Percentiles rank a stretch among this genome's conserved stretches.
Evolutionary conservation across 2,113 vertebrate genomes (phyloP).

Genomic region (Glareola pratincola): DNA sequence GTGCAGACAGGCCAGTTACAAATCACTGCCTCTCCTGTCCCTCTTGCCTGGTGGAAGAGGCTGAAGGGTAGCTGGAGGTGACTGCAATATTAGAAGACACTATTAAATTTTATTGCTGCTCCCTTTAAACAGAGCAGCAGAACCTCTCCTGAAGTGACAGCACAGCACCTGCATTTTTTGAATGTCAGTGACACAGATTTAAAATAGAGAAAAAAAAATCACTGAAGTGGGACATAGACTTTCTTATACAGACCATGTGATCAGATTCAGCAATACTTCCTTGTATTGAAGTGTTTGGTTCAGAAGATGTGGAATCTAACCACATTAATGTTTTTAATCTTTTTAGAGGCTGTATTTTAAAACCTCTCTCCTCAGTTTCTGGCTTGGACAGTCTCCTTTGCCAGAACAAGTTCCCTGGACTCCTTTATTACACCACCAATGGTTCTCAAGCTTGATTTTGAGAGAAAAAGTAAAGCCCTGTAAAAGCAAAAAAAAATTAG

Average conservation of each 20-base stretch:
- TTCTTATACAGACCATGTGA: background rate
- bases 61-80: background rate
- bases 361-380: background rate
- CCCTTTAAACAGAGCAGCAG: background rate
- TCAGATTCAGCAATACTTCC: background rate
- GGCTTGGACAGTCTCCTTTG: background rate
- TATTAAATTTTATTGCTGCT: background rate
- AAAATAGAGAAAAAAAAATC: background rate
- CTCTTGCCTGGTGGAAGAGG: background rate
- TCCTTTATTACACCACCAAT: constrained; percentile 50
- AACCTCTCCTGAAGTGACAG: constrained; percentile 11
- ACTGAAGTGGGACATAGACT: background rate
- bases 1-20: background rate
- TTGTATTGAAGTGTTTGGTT: background rate
- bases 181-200: background rate
- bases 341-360: background rate
- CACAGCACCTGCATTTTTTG: background rate
- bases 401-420: constrained; percentile 33
- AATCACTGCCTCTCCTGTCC: background rate
- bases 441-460: constrained; percentile 69
- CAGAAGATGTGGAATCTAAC: background rate
- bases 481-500: background rate
- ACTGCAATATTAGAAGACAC: background rate
- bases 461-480: constrained; percentile 19
- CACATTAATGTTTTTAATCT: background rate